Evolutionary conservation across 2,113 vertebrate species (phyloP).

Genomic region (Neomonachus schauinslandi): DNA sequence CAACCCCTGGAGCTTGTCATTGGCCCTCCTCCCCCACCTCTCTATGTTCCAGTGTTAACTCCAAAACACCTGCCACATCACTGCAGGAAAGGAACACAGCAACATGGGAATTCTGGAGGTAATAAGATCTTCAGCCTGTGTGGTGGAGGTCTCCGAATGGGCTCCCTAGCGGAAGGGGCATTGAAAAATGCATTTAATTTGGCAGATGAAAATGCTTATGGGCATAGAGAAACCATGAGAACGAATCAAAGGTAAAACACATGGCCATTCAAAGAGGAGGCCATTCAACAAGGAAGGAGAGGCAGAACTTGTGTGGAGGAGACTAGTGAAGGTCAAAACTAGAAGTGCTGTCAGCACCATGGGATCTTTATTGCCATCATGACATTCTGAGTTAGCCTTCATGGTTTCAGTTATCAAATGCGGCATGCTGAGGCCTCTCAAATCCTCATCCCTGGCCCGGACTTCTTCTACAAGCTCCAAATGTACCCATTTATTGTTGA

Average conservation of each 20-base stretch:
- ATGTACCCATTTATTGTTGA: fast-evolving
- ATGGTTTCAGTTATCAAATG: fast-evolving
- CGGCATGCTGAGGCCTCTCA: fast-evolving
- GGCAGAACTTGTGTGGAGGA: too few relatives aligned
- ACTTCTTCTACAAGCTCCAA: neutral
- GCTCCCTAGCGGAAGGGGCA: fast-evolving
- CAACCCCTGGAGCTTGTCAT: fast-evolving
- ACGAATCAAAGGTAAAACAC: neutral
- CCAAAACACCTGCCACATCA: fast-evolving
- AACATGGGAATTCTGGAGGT: fast-evolving
- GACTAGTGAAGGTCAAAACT: fast-evolving
- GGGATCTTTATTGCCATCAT: fast-evolving
- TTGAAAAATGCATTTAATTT: neutral
- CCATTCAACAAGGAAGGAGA: neutral
- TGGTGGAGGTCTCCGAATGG: too few relatives aligned
- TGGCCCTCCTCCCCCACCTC: too few relatives aligned
- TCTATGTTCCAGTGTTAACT: fast-evolving
- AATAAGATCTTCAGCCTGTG: too few relatives aligned
- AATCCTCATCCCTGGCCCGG: too few relatives aligned
- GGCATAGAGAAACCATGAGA: neutral
- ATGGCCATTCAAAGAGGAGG: neutral
- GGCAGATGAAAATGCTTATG: too few relatives aligned
- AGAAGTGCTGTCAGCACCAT: fast-evolving
- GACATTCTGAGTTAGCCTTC: fast-evolving
- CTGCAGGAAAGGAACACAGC: fast-evolving